Evolutionary conservation across 2,797 vertebrate species (phyloP).

Genomic region (Intellagama lesueurii): DNA sequence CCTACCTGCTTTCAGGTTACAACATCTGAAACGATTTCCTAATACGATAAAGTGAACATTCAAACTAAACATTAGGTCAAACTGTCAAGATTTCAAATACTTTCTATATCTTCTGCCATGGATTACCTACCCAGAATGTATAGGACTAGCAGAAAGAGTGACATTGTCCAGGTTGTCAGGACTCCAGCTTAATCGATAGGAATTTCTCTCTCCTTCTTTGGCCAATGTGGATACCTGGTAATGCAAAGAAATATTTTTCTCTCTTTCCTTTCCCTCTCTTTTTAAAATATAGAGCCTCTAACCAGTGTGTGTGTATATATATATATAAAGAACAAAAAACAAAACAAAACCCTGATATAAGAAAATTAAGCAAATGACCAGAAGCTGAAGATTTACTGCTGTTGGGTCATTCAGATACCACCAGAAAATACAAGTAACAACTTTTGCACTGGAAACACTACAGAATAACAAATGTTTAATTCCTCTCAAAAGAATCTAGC

Average conservation of each 20-base stretch:
- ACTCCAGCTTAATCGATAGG: slow-evolving; percentile 91
- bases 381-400: not conserved
- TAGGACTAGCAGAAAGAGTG: slow-evolving; percentile 92
- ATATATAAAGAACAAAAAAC: too few relatives aligned
- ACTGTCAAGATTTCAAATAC: slow-evolving; percentile 52
- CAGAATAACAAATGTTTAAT: not conserved
- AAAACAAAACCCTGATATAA: too few relatives aligned
- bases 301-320: not conserved
- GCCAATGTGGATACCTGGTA: slow-evolving; percentile 84
- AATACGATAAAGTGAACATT: slow-evolving; percentile 42
- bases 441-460: not conserved
- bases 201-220: slow-evolving; percentile 89
- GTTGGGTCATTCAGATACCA: not conserved
- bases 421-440: not conserved
- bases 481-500: not conserved
- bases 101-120: slow-evolving; percentile 48
- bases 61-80: slow-evolving; percentile 56
- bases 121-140: slow-evolving; percentile 93
- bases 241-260: slow-evolving; percentile 61
- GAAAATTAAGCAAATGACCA: not conserved
- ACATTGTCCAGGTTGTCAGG: slow-evolving; percentile 96
- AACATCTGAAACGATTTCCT: too few relatives aligned
- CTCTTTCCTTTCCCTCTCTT: not conserved
- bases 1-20: too few relatives aligned
- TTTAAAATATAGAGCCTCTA: not conserved